Base-by-base conservation (phyloP, 2,797 vertebrate species). In the Propithecus perrieri region DNA sequence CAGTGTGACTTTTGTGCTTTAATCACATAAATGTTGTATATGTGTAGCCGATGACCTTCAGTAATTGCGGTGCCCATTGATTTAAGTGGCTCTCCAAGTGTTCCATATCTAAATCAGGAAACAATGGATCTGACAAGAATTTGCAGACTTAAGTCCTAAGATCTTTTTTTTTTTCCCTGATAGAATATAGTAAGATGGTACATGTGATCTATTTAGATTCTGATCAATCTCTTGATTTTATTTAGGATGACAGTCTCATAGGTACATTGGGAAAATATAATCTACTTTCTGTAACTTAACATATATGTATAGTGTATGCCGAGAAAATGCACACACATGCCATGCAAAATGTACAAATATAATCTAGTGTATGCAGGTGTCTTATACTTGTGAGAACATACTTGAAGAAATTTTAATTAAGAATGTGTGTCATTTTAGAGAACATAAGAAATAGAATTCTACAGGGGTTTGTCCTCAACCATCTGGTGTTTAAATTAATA, bases 321-420 rank as follows among this genome's bases (percentile, higher is more conserved):
- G 85, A 46, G 48, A 80, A 90, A 76, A 67, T 53, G 11, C 24
- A 35, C 7, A 65, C 35, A 78, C 10, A 18, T 38, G n/a, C 85
- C 65, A 53, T 22, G n/a, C 30, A 71, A 74, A 59, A 83, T 72
- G 9, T 46, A 88, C 35, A 81, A 93, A 72, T 61, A 50, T 2
- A 61, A 2, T 85, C 6, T 61, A 33, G 11, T 75, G 55, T 84
- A 33, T 85, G 18, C 50, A 78, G 55, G 41, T 93, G 24, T 80
- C n/a, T 81, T 76, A 14, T n/a, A 79, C 61, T 85, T 81, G 85
- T 94, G 69, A 69, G 53, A 92, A 63, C 22, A 90, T 48, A 53
- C 24, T 88, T 84, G 43, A 85, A 84, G 85, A 89, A 20, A 89
- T 75, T 96, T 96, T 96, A 96, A 89, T 95, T 92, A 95, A 90